Evolutionary conservation across 2,888 invertebrate species (phyloP).

Genomic region (Melolontha melolontha): DNA sequence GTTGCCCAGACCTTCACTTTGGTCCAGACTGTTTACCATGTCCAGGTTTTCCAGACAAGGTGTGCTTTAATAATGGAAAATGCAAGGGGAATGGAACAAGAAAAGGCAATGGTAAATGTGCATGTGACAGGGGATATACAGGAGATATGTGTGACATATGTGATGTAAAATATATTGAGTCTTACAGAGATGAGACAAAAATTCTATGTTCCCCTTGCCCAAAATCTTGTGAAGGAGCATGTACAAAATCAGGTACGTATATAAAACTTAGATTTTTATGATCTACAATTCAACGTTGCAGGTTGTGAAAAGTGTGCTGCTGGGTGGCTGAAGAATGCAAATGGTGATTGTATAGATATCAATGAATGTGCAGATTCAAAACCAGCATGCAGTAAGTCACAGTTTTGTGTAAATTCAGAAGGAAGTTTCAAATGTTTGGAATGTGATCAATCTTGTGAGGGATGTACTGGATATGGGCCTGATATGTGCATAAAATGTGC

Average conservation of each 20-base stretch:
- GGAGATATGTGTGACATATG: slow-evolving; percentile 87
- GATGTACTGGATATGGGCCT: slow-evolving; percentile 90
- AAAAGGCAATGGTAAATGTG: slow-evolving; percentile 92
- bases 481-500: slow-evolving; percentile 91
- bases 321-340: slow-evolving; percentile 82
- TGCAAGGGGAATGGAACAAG: slow-evolving; percentile 89
- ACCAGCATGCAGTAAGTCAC: slow-evolving; percentile 70
- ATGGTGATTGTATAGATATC: slow-evolving; percentile 82
- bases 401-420: slow-evolving; percentile 91
- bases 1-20: slow-evolving; percentile 87
- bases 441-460: slow-evolving; percentile 87
- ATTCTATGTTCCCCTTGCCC: slow-evolving; percentile 85
- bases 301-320: slow-evolving; percentile 74
- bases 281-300: slow-evolving; percentile 46
- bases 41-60: slow-evolving; percentile 75
- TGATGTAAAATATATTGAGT: slow-evolving; percentile 76
- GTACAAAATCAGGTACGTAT: slow-evolving; percentile 74
- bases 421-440: slow-evolving; percentile 85
- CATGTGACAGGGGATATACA: slow-evolving; percentile 85
- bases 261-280: background rate
- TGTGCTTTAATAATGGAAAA: slow-evolving; percentile 85
- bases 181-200: slow-evolving; percentile 80
- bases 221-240: slow-evolving; percentile 80
- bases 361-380: slow-evolving; percentile 81
- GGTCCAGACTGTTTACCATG: slow-evolving; percentile 87